Percentiles rank a stretch among this genome's conserved stretches.
Evolutionary conservation across 2,797 vertebrate species (phyloP).

Genomic region (Acomys russatus): DNA sequence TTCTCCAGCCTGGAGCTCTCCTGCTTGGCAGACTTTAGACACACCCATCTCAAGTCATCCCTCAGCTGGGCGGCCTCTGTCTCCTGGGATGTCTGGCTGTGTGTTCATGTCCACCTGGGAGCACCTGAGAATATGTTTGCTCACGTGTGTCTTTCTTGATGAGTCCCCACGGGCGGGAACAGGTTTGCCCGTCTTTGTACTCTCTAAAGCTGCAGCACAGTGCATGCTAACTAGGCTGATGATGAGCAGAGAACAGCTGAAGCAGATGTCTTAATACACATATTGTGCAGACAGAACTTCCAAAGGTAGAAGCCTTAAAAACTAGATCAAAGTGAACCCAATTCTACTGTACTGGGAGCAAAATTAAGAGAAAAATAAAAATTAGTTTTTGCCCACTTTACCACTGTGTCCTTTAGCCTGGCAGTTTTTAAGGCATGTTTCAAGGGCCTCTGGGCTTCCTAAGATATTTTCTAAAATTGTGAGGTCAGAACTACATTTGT

Average conservation of each 20-base stretch:
- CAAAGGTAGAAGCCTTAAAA: conserved; percentile 45
- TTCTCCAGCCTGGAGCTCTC: neutral
- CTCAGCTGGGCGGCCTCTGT: neutral
- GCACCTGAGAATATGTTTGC: neutral
- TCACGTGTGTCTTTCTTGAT: neutral
- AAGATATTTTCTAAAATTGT: neutral
- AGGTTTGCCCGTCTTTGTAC: neutral
- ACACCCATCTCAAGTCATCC: neutral
- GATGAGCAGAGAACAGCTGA: neutral
- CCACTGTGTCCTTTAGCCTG: neutral
- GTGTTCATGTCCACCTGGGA: neutral
- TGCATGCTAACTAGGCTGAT: neutral
- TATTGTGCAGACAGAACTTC: neutral
- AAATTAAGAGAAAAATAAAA: conserved; percentile 63
- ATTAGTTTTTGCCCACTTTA: neutral
- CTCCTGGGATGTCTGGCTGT: neutral
- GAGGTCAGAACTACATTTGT: conserved; percentile 12
- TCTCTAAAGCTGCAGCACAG: neutral
- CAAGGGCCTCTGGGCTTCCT: neutral
- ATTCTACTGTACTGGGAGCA: neutral
- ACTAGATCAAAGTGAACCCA: neutral
- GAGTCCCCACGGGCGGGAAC: neutral
- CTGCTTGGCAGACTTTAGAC: neutral
- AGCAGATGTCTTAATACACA: neutral
- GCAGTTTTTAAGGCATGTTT: neutral